These are phyloP conservation scores for Ochropacha duplaris DNA, from an alignment of 2,888 invertebrate genomes.

Conservation along the genomic window DNA sequence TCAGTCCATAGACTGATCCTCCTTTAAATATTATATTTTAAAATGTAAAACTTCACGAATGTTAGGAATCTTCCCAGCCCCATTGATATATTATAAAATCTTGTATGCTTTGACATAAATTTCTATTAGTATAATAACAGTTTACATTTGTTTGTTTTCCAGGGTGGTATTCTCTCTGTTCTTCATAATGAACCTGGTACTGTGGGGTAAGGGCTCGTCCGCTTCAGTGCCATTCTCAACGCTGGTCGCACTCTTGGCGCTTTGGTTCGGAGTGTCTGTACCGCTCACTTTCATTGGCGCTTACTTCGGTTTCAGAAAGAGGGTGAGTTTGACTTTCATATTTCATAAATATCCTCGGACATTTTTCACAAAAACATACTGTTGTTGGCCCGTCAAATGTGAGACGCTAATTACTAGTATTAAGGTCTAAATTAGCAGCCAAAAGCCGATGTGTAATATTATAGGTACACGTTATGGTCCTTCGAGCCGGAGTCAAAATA, in stretches of 20 bases:
- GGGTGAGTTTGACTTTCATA: conserved; percentile 83
- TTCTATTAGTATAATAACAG: too few relatives aligned
- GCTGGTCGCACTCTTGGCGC: conserved; percentile 94
- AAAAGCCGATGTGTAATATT: background rate
- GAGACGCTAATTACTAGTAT: background rate
- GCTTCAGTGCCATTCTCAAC: conserved; percentile 99
- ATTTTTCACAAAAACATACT: too few relatives aligned
- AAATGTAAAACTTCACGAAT: too few relatives aligned
- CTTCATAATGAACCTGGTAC: conserved; percentile 97
- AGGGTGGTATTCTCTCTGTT: conserved; percentile 98
- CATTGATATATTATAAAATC: too few relatives aligned
- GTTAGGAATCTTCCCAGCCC: too few relatives aligned
- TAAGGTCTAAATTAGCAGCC: background rate
- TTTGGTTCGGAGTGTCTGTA: conserved; percentile 99
- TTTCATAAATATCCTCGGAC: background rate
- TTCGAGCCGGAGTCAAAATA: background rate
- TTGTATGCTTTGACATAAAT: too few relatives aligned
- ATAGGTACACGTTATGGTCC: background rate
- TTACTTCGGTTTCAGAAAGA: conserved; percentile 98
- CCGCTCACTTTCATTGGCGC: conserved; percentile 99
- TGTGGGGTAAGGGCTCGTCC: conserved; percentile 98
- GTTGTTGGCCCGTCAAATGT: too few relatives aligned
- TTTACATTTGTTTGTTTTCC: conserved; percentile 45
- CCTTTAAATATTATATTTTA: too few relatives aligned
- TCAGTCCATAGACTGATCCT: too few relatives aligned